Evolutionary conservation across 2,113 vertebrate species (phyloP).

Genomic region (Thinocorus orbignyianus): DNA sequence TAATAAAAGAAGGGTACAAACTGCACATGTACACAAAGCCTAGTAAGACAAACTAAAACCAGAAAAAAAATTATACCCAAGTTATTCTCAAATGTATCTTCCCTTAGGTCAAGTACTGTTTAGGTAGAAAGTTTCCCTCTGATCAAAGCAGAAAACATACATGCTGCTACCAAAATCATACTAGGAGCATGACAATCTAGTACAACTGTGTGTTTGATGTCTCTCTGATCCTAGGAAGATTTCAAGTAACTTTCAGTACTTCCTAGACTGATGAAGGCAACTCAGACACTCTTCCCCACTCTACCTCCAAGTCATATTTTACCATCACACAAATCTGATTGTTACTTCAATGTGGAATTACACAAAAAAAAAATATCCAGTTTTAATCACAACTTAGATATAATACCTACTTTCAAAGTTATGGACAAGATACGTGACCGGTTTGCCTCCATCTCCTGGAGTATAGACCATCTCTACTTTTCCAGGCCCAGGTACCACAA

Average conservation of each 20-base stretch:
- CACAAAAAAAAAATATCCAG: neutral
- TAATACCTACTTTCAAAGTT: slow-evolving; percentile 87
- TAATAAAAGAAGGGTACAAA: neutral
- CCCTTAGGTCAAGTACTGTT: neutral
- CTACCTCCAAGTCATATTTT: neutral
- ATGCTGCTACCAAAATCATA: neutral
- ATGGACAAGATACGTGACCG: slow-evolving; percentile 85
- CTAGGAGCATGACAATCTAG: neutral
- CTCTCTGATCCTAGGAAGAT: neutral
- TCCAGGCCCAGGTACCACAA: slow-evolving; percentile 93
- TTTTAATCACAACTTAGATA: neutral
- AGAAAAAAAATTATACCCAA: neutral
- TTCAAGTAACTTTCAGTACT: neutral
- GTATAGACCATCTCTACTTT: slow-evolving; percentile 94
- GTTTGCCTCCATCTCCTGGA: slow-evolving; percentile 78
- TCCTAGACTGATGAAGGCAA: neutral
- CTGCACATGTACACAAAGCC: neutral
- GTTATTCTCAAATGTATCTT: neutral
- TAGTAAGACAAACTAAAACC: neutral
- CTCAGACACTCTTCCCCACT: neutral
- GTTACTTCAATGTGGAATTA: neutral
- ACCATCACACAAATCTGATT: neutral
- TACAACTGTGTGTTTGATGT: neutral
- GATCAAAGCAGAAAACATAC: neutral
- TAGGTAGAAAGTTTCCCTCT: neutral